Base-by-base conservation (phyloP, 2,797 vertebrate species). In the Phrynocephalus guinanensis region DNA sequence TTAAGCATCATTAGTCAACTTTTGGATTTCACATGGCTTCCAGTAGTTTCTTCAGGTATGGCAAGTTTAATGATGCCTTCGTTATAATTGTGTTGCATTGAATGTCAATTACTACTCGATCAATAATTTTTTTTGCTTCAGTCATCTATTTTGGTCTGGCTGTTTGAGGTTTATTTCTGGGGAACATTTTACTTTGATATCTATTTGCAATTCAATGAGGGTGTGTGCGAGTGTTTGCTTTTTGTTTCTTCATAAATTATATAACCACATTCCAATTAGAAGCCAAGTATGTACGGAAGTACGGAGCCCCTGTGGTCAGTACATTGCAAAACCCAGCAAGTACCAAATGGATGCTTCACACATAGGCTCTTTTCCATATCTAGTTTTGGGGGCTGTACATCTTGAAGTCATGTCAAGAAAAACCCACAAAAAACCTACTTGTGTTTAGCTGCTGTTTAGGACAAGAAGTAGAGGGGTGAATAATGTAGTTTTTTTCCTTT, bases 1-100 rank as follows among this genome's bases (percentile, higher is more conserved):
- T 88, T 81, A 88, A 84, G 52, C 60, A 85, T 79, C 83, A 86
- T 86, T 88, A 90, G 68, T 88, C 84, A 91, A 72, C 77, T 88
- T 90, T 78, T 63, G 80, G 71, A 87, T 81, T 91, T 81, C 18
- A 60, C 38, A 71, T 71, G 72, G 87, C 84, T 91, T 88, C 81
- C 71, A 88, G 71, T 88, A 71, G 63, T 86, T 82, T 86, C 38
- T 84, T 78, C 73, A 84, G n/a, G 50, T 88, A 88, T 52, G 2
- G 13, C 38, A 84, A 84, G 82, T 86, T 88, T 81, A 88, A 88
- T 86, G 24, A 76, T 75, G 70, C 28, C 84, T 83, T 86, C 63
- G 18, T 83, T 86, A 76, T 76, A 52, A 70, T 88, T 90, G 81
- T 67, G 48, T 70, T 72, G 89, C 10, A n/a, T 48, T 80, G 75